Evolutionary conservation across 2,113 vertebrate genomes (phyloP).

Genomic region (Oxyura jamaicensis): DNA sequence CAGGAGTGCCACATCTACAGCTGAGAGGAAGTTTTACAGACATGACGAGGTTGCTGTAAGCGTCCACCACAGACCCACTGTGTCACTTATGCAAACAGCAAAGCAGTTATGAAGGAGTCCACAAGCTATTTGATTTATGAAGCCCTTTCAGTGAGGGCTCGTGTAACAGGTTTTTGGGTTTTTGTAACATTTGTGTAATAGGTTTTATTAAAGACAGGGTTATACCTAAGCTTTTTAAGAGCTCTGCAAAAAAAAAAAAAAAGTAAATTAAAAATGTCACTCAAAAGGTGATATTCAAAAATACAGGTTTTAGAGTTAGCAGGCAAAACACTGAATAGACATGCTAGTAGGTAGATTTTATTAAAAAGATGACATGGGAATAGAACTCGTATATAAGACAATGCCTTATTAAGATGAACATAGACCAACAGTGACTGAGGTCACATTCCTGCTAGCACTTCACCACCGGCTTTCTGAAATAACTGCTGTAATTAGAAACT

Average conservation of each 20-base stretch:
- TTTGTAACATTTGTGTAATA: background rate
- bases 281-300: background rate
- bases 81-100: background rate
- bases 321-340: background rate
- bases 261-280: background rate
- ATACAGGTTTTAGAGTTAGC: background rate
- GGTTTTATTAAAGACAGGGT: background rate
- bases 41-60: background rate
- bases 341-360: background rate
- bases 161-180: too few species aligned
- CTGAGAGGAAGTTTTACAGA: background rate
- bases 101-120: background rate
- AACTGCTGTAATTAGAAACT: background rate
- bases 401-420: background rate
- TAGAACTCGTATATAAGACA: background rate
- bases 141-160: background rate
- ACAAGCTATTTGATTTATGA: background rate
- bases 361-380: background rate
- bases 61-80: background rate
- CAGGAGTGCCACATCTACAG: background rate
- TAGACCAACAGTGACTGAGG: accelerated
- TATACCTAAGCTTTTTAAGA: background rate
- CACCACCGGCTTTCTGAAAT: background rate
- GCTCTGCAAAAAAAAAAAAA: accelerated
- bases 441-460: background rate